A percentile compares a stretch with the other conserved stretches of the same genome.
Conservation (phyloP, 2,888 invertebrate species). For the Leucophora obtusa region DNA sequence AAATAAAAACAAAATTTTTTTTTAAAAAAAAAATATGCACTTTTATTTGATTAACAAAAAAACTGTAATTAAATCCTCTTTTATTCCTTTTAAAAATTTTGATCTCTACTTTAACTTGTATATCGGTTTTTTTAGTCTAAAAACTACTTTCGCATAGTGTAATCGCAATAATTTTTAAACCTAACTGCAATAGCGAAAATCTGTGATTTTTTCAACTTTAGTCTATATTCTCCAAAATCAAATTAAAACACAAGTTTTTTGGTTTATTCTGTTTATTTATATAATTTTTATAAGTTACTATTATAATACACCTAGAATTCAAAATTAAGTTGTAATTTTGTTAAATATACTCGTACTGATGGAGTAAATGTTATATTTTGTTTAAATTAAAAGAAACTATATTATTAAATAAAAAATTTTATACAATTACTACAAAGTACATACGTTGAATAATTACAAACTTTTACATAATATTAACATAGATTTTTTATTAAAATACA, state of each 20-base stretch:
- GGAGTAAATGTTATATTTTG: constrained; percentile 18
- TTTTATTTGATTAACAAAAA: no score
- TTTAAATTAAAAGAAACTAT: constrained; percentile 24
- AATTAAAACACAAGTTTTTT: constrained; percentile 28
- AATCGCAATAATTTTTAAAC: no score
- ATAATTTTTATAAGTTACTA: constrained; percentile 49
- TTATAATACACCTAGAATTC: constrained; percentile 59
- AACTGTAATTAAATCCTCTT: no score
- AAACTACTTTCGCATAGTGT: no score
- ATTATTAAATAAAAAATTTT: constrained; percentile 43
- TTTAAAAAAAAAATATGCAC: no score
- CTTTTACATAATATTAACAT: constrained; percentile 29
- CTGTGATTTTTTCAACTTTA: no score
- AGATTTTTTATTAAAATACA: constrained; percentile 1
- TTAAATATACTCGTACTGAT: constrained; percentile 43
- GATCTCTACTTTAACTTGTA: no score
- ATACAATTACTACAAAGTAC: constrained; percentile 32
- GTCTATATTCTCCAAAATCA: neutral
- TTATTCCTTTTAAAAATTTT: no score
- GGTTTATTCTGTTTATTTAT: constrained; percentile 46
- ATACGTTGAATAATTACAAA: constrained; percentile 34
- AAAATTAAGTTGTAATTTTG: constrained; percentile 43
- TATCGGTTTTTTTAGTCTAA: no score
- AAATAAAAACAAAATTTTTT: no score
- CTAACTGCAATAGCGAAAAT: no score